These are phyloP conservation scores for Drosophila koepferae DNA, from an alignment of 2,888 invertebrate genomes.

Conservation along the genomic window DNA sequence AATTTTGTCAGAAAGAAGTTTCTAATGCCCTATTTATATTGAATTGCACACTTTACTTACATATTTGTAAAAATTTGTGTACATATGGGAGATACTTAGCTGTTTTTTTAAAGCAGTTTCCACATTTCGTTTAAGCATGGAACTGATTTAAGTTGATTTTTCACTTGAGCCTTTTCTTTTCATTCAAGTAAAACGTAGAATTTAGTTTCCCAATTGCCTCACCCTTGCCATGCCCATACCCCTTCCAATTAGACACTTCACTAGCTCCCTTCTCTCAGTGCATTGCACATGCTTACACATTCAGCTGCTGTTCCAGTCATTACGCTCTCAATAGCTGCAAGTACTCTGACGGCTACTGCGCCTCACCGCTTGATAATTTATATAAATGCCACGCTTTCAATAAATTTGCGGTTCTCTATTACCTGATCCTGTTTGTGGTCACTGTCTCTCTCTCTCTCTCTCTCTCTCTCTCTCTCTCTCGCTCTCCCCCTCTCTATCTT, in stretches of 20 bases:
- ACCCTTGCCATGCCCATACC: neutral
- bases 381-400: constrained; percentile 68
- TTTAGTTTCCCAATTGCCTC: neutral
- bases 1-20: too few species aligned
- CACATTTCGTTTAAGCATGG: too few species aligned
- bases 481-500: neutral
- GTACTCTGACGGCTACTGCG: neutral
- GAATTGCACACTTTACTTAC: neutral
- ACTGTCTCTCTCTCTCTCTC: neutral
- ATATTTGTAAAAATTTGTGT: neutral
- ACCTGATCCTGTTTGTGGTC: constrained; percentile 64
- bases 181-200: too few species aligned
- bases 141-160: neutral
- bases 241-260: neutral
- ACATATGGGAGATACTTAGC: neutral
- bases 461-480: neutral
- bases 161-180: neutral
- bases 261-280: neutral
- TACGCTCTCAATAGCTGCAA: constrained; percentile 11
- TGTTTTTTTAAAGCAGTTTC: neutral
- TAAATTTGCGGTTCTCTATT: constrained; percentile 79
- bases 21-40: neutral
- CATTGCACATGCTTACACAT: neutral
- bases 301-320: constrained; percentile 17
- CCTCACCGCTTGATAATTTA: constrained; percentile 40